Evolutionary conservation across 2,797 vertebrate genomes (phyloP).

Genomic region (Sebastes cheni): DNA sequence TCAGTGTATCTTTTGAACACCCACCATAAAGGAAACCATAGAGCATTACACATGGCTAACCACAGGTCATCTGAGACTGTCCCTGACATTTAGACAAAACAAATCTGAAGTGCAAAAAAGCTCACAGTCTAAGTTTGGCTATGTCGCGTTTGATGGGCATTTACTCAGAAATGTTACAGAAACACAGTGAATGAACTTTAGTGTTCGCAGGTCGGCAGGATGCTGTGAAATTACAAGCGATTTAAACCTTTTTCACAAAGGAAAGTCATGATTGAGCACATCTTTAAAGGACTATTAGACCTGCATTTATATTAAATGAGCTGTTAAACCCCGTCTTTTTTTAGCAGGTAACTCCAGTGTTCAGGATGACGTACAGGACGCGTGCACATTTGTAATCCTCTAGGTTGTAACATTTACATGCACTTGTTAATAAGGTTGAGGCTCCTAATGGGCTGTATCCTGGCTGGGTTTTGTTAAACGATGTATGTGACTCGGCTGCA

Average conservation of each 20-base stretch:
- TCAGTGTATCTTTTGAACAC: slow-evolving; percentile 44
- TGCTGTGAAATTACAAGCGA: slow-evolving; percentile 49
- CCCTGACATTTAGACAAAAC: slow-evolving; percentile 63
- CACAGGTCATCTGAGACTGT: slow-evolving; percentile 44
- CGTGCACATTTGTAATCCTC: slow-evolving; percentile 12
- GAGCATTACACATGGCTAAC: slow-evolving; percentile 49
- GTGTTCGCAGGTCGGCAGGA: slow-evolving; percentile 26
- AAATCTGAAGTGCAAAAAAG: slow-evolving; percentile 35
- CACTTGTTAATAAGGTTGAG: not conserved
- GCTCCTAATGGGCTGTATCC: slow-evolving; percentile 30
- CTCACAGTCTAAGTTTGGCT: slow-evolving; percentile 29
- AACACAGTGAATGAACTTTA: slow-evolving; percentile 19
- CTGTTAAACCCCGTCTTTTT: slow-evolving; percentile 39
- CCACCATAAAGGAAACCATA: slow-evolving; percentile 37
- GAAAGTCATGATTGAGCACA: slow-evolving; percentile 34
- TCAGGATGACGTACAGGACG: slow-evolving; percentile 19
- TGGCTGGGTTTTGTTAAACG: slow-evolving; percentile 25
- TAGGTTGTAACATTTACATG: slow-evolving; percentile 16
- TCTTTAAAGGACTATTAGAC: slow-evolving; percentile 54
- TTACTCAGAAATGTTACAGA: slow-evolving; percentile 42
- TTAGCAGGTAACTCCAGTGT: slow-evolving; percentile 24
- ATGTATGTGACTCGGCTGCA: slow-evolving; percentile 5
- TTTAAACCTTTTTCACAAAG: slow-evolving; percentile 38
- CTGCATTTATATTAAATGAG: slow-evolving; percentile 64
- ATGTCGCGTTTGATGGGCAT: slow-evolving; percentile 19